Conservation (phyloP, 2,113 vertebrate genomes). For the Cairina moschata region DNA sequence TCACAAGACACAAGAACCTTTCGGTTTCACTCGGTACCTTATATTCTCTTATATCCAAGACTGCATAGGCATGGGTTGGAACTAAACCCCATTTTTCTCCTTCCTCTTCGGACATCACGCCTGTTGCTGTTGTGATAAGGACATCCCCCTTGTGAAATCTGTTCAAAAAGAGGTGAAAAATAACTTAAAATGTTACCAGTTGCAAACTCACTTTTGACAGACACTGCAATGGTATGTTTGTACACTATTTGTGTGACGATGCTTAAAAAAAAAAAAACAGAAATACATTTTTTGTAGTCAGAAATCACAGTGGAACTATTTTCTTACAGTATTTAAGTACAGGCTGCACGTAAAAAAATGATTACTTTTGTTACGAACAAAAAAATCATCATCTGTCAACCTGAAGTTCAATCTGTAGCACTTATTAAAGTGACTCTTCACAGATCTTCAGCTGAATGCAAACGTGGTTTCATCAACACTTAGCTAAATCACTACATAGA, state of each 20-base stretch:
- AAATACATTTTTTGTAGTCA: not conserved
- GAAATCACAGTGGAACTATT: not conserved
- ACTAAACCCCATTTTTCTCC: slow-evolving; percentile 96
- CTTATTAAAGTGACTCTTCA: not conserved
- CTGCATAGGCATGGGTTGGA: slow-evolving; percentile 97
- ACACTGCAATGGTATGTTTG: not conserved
- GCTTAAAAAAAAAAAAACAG: not conserved
- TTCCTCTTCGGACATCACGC: slow-evolving; percentile 97
- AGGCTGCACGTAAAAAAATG: not conserved
- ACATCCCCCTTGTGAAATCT: slow-evolving; percentile 98
- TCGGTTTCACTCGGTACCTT: slow-evolving; percentile 79
- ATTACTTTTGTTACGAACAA: not conserved
- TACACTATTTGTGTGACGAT: not conserved
- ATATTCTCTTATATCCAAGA: slow-evolving; percentile 94
- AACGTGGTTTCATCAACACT: not conserved
- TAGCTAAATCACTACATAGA: not conserved
- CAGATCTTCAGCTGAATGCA: not conserved
- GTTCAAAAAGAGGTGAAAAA: not conserved
- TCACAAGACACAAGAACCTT: no score
- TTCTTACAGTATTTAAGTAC: not conserved
- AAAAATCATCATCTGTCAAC: not conserved
- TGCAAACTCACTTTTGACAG: not conserved
- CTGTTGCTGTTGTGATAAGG: slow-evolving; percentile 95
- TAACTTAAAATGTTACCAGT: not conserved
- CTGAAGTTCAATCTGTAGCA: not conserved